Evolutionary conservation across 2,888 invertebrate genomes (phyloP).

Genomic region (Perizoma affinitatum): DNA sequence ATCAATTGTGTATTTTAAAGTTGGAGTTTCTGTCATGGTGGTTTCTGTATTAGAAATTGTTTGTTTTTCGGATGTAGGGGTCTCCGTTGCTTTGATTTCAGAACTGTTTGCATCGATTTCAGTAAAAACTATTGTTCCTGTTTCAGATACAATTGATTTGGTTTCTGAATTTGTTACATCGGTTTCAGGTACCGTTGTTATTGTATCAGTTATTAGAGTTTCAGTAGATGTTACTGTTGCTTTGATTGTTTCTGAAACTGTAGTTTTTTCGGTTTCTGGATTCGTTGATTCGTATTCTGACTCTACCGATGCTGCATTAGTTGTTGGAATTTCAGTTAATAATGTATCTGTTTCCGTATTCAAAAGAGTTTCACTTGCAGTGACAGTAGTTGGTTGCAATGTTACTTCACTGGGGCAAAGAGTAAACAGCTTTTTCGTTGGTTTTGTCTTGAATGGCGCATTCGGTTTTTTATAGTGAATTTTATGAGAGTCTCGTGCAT

Average conservation of each 20-base stretch:
- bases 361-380: constrained; percentile 3
- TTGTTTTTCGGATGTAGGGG: no score
- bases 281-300: not conserved
- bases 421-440: constrained; percentile 42
- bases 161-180: no score
- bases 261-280: no score
- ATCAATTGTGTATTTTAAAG: not conserved
- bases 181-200: no score
- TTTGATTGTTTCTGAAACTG: no score
- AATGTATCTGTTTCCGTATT: not conserved
- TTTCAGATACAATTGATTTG: no score
- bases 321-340: not conserved
- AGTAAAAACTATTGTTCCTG: no score
- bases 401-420: constrained; percentile 32
- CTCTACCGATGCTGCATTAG: not conserved
- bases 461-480: constrained; percentile 34
- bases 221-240: no score
- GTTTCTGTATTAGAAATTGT: not conserved
- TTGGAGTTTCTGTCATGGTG: constrained; percentile 7
- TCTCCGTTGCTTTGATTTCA: no score
- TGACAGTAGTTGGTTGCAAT: constrained; percentile 5
- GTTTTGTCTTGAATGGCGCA: constrained; percentile 52
- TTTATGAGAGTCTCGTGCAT: constrained; percentile 45
- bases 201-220: no score
- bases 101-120: no score